These are phyloP conservation scores for Phoebastria nigripes DNA, from an alignment of 2,797 vertebrate genomes.

Conservation along the genomic window DNA sequence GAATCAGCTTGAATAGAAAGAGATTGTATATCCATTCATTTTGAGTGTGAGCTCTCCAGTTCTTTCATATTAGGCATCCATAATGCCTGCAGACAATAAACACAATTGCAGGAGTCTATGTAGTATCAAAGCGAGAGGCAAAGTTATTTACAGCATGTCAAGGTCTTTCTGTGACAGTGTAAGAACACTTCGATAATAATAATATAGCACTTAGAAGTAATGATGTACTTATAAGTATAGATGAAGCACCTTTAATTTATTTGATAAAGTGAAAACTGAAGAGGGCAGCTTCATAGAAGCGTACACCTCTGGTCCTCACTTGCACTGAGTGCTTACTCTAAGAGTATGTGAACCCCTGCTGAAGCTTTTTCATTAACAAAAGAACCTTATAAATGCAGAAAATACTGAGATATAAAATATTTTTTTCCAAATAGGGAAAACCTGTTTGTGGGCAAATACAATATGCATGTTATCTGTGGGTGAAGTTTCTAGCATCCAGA, in stretches of 20 bases:
- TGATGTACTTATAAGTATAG: conserved; percentile 62
- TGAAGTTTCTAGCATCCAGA: conserved; percentile 35
- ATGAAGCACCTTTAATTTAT: conserved; percentile 65
- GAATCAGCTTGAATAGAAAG: conserved; percentile 66
- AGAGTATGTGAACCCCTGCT: conserved; percentile 16
- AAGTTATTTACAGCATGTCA: conserved; percentile 63
- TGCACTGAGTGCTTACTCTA: conserved; percentile 61
- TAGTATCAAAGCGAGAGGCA: conserved; percentile 58
- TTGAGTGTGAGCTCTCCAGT: conserved; percentile 67
- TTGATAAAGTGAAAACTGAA: conserved; percentile 75
- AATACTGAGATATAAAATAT: conserved; percentile 35
- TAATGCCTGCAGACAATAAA: conserved; percentile 65
- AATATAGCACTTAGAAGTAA: conserved; percentile 68
- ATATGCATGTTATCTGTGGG: conserved; percentile 44
- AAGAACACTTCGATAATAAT: conserved; percentile 61
- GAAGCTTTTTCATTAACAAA: conserved; percentile 64
- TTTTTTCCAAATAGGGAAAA: conserved; percentile 50
- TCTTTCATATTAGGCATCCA: conserved; percentile 52
- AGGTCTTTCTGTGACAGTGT: conserved; percentile 67
- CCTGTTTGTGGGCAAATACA: conserved; percentile 30
- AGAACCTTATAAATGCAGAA: conserved; percentile 50
- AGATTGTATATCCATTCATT: conserved; percentile 66
- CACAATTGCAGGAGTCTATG: conserved; percentile 13
- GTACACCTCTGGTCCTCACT: conserved; percentile 65
- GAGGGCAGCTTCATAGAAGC: conserved; percentile 69